Percentiles rank a stretch among this genome's conserved stretches.
Conservation (phyloP, 2,888 invertebrate genomes). For the Camponotus fellah region DNA sequence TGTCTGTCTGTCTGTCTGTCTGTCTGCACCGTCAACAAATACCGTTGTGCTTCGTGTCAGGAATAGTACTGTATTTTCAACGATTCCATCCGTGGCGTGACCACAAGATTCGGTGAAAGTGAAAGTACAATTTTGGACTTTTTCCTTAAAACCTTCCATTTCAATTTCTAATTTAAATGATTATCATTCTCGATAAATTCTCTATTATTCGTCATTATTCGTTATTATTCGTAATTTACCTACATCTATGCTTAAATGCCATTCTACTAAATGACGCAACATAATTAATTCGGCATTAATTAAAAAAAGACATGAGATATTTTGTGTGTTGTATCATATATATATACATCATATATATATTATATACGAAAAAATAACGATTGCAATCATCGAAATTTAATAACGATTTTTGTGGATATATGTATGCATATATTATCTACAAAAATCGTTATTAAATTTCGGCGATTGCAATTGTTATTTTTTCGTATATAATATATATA, state of each 20-base stretch:
- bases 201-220: background rate
- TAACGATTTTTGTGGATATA: too few species aligned
- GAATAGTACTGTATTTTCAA: slow-evolving; percentile 61
- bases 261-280: background rate
- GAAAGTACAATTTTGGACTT: slow-evolving; percentile 64
- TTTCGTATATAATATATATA: background rate
- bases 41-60: slow-evolving; percentile 58
- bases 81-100: slow-evolving; percentile 52
- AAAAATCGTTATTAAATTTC: background rate
- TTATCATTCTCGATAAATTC: background rate
- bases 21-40: slow-evolving; percentile 29
- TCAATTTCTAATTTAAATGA: background rate
- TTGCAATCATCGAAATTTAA: too few species aligned
- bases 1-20: slow-evolving; percentile 34
- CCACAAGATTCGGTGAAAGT: slow-evolving; percentile 54
- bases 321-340: background rate
- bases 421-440: slow-evolving; percentile 1
- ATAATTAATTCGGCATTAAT: background rate
- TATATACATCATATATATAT: too few species aligned
- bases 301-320: background rate
- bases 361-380: too few species aligned
- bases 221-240: too few species aligned
- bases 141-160: slow-evolving; percentile 39
- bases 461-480: background rate
- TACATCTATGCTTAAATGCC: background rate